phyloP scores from a whole-genome alignment of 2,113 vertebrate genomes.

The Sander vitreus region DNA sequence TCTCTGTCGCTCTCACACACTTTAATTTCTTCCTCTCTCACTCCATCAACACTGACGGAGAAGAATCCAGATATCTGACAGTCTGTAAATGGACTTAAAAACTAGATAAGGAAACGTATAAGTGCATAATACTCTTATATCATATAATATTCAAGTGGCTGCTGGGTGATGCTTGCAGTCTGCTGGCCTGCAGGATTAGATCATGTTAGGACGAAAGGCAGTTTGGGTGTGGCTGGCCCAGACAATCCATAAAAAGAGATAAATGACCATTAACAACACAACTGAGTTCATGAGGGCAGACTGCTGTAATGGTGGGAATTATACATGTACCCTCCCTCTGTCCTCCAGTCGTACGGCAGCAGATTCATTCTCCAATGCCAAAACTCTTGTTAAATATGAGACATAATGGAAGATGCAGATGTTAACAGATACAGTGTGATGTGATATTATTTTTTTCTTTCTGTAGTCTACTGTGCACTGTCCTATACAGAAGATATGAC shows the following conservation, averaged over 20 bases:
- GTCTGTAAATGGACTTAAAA: conserved; percentile 22
- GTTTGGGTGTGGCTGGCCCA: conserved; percentile 33
- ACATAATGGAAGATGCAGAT: neutral
- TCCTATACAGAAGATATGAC: neutral
- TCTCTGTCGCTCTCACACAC: neutral
- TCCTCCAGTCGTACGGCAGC: conserved; percentile 12
- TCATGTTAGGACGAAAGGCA: neutral
- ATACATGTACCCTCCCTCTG: neutral
- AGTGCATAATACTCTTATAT: neutral
- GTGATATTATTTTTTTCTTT: neutral
- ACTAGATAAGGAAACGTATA: conserved; percentile 18
- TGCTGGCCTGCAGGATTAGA: conserved; percentile 27
- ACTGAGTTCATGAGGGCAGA: conserved; percentile 16
- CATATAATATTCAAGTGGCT: neutral
- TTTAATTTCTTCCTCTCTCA: neutral
- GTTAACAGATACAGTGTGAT: neutral
- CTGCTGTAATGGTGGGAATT: neutral
- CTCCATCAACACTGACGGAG: conserved; percentile 22
- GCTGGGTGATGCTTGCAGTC: neutral
- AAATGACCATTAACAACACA: conserved; percentile 51
- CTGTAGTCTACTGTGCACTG: neutral
- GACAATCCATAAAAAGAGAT: conserved; percentile 42
- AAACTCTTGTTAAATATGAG: neutral
- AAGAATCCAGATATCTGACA: conserved; percentile 20
- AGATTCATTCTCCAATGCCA: conserved; percentile 40